Conservation (phyloP, 1,140 invertebrate species). For the Temnothorax curvispinosus region DNA sequence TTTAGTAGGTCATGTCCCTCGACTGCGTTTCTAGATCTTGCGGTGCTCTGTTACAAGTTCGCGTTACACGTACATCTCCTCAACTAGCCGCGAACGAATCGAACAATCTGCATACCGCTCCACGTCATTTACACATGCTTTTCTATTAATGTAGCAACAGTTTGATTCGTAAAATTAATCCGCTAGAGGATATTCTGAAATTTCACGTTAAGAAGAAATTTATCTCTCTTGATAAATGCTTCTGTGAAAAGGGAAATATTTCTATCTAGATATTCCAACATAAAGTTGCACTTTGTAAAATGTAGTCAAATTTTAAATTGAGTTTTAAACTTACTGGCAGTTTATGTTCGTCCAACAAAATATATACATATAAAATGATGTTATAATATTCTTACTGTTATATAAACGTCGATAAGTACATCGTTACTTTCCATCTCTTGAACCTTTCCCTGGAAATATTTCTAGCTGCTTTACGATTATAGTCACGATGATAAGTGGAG, state of each 20-base stretch:
- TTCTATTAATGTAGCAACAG: not conserved
- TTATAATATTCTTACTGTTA: constrained; percentile 4
- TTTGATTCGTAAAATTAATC: not conserved
- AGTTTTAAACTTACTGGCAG: not conserved
- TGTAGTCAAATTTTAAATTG: not conserved
- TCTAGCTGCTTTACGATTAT: constrained; percentile 32
- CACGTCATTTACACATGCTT: not conserved
- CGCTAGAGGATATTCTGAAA: not conserved
- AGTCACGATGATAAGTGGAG: not conserved
- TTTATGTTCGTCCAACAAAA: not conserved
- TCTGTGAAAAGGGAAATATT: not conserved
- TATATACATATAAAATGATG: not conserved
- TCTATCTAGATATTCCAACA: not conserved
- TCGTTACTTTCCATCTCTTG: not conserved
- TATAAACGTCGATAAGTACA: constrained; percentile 24
- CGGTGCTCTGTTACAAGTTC: not conserved
- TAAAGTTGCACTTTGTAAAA: not conserved
- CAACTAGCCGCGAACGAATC: not conserved
- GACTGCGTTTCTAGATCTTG: constrained; percentile 13
- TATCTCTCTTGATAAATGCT: not conserved
- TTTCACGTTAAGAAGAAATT: not conserved
- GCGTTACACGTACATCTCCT: not conserved
- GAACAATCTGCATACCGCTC: not conserved
- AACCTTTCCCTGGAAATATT: constrained; percentile 33
- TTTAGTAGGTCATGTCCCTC: constrained; percentile 44